A percentile compares a stretch with the other conserved stretches of the same genome.
Conservation (phyloP, 2,113 vertebrate species). For the Peromyscus leucopus region DNA sequence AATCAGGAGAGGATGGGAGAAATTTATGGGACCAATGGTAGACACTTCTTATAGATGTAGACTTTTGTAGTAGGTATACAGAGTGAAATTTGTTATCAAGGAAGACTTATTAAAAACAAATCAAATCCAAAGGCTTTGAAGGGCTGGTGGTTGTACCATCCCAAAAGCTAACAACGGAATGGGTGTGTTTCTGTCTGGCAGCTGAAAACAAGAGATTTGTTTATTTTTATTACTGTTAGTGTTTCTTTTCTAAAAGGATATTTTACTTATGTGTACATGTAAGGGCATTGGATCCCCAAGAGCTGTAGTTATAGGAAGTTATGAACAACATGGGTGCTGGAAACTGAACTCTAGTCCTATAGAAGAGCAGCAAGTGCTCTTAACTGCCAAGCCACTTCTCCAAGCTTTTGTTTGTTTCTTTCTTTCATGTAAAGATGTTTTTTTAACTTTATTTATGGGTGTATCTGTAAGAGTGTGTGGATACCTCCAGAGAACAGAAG, state of each 20-base stretch:
- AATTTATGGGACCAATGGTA: background rate
- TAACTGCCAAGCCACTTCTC: background rate
- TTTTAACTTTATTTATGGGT: background rate
- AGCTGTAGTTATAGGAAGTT: background rate
- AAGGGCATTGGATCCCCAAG: background rate
- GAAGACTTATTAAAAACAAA: background rate
- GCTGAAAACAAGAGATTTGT: background rate
- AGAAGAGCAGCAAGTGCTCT: background rate
- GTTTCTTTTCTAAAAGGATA: background rate
- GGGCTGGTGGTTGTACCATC: background rate
- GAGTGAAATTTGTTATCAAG: conserved; percentile 56
- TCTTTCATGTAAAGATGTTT: too few relatives aligned
- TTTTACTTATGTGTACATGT: background rate
- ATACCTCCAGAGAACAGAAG: background rate
- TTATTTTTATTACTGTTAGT: background rate
- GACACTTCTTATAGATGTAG: background rate
- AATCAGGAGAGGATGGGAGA: background rate
- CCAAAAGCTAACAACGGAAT: background rate
- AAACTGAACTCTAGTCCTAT: background rate
- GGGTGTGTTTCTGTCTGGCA: background rate
- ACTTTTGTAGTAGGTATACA: background rate
- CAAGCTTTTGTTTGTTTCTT: background rate
- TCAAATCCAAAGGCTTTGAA: background rate
- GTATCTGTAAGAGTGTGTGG: background rate
- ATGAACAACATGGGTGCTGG: background rate